Evolutionary conservation across 2,797 vertebrate species (phyloP), one percentile per base, ranked within the genome.

Genomic region (Coilia nasus): DNA sequence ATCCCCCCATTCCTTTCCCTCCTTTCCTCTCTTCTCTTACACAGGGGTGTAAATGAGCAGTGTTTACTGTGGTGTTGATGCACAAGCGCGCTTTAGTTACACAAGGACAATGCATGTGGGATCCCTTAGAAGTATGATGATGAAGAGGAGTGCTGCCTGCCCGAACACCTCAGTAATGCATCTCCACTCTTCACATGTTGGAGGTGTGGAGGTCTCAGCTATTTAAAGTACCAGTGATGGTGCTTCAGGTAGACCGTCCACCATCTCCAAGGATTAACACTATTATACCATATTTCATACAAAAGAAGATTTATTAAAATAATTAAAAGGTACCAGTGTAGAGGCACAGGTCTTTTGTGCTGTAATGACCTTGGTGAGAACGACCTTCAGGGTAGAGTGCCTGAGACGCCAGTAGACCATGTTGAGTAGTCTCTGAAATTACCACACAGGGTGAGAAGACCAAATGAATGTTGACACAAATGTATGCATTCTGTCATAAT

Each of bases 301-400:
- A 78, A 78, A 78, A 78, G 31, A 78, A 44, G 19, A 78, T 78
- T 78, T 78, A 78, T 41, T 78, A 31, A 17, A 71, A 19, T 44
- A 21, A 78, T 78, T 78, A n/a, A 15, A 44, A 21, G 15, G 19
- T 44, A 78, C 17, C 35, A 21, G 17, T 35, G 28, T 17, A 6
- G 3, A 35, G 6, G 3, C 67, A 2, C 7, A 44, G 71, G 71
- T 78, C 35, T 41, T 78, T 78, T 6, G 41, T 44, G 6, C 17
- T 44, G 71, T 78, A 44, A 41, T 44, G 19, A 44, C 31, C 31
- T 78, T 41, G 71, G 71, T 6, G 41, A 78, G 71, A 19, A 21
- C 21, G 35, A 78, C 0, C 35, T 78, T 78, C 35, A 78, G 17
- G 17, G 17, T 78, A 44, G 19, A 6, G 71, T 9, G 15, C 31